phyloP scores from a whole-genome alignment of 1,140 invertebrate species.

The Bombus confusus region DNA sequence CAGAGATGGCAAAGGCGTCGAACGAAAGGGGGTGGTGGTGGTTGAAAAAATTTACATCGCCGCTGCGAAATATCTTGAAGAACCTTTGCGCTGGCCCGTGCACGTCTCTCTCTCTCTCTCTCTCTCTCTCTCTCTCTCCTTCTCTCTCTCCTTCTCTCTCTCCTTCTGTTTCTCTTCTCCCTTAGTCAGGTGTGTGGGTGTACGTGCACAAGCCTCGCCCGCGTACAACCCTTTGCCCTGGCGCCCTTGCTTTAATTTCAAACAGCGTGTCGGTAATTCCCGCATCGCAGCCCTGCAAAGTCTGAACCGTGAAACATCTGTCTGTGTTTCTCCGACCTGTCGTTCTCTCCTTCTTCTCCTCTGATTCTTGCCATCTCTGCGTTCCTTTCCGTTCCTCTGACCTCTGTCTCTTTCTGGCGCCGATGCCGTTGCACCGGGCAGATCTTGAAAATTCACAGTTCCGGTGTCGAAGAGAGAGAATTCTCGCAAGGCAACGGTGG shows the following conservation, averaged over 20 bases:
- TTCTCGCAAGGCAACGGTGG: constrained; percentile 52
- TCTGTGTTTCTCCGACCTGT: neutral
- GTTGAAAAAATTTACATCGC: constrained; percentile 27
- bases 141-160: neutral
- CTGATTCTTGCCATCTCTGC: neutral
- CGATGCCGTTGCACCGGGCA: constrained; percentile 19
- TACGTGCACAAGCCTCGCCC: neutral
- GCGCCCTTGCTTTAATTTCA: constrained; percentile 53
- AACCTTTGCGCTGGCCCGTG: constrained; percentile 21
- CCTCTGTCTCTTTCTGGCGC: neutral
- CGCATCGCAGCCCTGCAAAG: constrained; percentile 38
- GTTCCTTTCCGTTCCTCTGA: neutral
- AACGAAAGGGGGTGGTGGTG: neutral
- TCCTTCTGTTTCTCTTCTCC: neutral
- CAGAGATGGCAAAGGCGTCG: neutral
- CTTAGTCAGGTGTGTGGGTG: neutral
- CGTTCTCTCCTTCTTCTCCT: neutral
- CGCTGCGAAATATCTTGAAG: constrained; percentile 43
- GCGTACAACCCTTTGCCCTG: constrained; percentile 40
- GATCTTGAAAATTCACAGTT: constrained; percentile 64
- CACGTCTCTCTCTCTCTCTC: neutral
- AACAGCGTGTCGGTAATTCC: constrained; percentile 55
- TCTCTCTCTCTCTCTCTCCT: neutral
- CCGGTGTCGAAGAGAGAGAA: constrained; percentile 50
- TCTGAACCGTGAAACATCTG: constrained; percentile 46